Evolutionary conservation across 2,888 invertebrate species (phyloP).

Genomic region (Lasioglossum figueresi): DNA sequence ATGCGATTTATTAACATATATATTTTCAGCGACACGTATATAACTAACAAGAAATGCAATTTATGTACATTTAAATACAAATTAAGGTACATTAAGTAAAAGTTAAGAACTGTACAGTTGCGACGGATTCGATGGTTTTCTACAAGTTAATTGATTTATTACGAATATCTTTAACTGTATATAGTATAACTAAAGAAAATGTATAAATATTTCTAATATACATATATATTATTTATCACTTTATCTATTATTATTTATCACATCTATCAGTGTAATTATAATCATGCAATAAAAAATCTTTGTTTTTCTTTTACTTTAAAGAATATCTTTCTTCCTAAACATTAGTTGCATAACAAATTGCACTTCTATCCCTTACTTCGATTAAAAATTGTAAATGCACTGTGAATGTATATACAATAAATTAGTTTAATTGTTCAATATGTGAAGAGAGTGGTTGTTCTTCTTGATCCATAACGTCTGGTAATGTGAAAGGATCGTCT

Average conservation of each 20-base stretch:
- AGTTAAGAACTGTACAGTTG: neutral
- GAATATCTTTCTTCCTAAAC: neutral
- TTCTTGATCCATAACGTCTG: conserved; percentile 65
- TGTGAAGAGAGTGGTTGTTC: conserved; percentile 15
- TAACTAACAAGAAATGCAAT: neutral
- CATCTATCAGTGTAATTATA: neutral
- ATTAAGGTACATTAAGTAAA: neutral
- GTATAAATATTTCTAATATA: conserved; percentile 18
- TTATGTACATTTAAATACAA: neutral
- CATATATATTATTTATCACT: neutral
- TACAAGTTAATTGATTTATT: conserved; percentile 4
- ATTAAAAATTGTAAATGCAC: neutral
- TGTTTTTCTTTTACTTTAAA: neutral
- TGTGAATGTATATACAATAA: neutral
- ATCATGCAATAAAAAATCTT: neutral
- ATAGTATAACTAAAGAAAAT: conserved; percentile 13
- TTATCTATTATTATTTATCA: neutral
- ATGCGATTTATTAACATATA: no score
- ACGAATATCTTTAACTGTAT: neutral
- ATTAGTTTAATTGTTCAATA: conserved; percentile 28
- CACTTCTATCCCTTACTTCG: neutral
- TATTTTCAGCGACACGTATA: no score
- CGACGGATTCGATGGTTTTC: neutral
- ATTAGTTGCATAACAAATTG: neutral
- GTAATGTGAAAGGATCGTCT: conserved; percentile 76